Conservation (phyloP, 2,113 vertebrate species). For the Rafetus swinhoei region DNA sequence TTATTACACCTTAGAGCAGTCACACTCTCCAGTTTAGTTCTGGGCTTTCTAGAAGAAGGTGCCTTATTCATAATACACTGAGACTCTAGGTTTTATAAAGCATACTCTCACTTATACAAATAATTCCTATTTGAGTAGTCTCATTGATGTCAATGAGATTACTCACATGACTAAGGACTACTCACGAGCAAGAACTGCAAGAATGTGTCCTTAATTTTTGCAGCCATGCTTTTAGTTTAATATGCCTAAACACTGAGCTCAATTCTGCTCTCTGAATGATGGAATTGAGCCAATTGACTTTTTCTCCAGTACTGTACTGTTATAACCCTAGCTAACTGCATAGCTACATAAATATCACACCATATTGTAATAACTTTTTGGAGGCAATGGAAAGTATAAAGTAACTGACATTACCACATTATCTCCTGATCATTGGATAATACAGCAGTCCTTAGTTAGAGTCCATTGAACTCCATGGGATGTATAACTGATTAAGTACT, state of each 20-base stretch:
- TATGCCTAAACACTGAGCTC: not conserved
- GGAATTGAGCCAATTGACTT: not conserved
- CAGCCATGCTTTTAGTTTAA: constrained; percentile 17
- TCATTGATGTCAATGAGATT: constrained; percentile 5
- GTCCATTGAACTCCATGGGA: not conserved
- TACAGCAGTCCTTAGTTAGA: not conserved
- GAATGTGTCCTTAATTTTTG: not conserved
- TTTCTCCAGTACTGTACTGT: not conserved
- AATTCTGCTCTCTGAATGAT: not conserved
- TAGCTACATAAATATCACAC: not conserved
- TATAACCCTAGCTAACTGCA: not conserved
- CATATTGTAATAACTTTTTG: constrained; percentile 14
- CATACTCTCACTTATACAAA: constrained; percentile 17
- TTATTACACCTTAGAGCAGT: not conserved
- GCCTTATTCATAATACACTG: constrained; percentile 30
- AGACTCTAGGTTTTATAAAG: not conserved
- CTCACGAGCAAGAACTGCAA: not conserved
- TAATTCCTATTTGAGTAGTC: not conserved
- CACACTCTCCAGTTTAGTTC: not conserved
- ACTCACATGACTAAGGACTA: not conserved
- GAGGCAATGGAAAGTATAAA: not conserved
- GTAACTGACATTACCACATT: not conserved
- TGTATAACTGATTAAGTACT: constrained; percentile 27
- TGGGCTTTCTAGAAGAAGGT: not conserved
- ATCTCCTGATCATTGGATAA: constrained; percentile 23